Conservation (phyloP, 2,888 invertebrate species). For the Coronaproctus castanopsis region DNA sequence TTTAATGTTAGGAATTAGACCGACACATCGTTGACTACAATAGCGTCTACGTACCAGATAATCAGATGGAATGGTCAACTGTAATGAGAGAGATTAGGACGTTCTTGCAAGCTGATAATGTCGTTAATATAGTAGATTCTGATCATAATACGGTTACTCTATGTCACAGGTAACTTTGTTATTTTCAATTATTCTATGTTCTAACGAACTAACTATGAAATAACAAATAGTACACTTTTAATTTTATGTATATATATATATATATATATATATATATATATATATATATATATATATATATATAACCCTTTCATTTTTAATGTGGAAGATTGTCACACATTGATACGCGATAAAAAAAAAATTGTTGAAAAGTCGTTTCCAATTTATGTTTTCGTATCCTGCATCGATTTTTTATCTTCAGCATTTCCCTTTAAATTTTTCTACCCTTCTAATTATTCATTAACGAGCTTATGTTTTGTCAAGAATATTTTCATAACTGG, state of each 20-base stretch:
- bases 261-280: no score
- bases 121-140: conserved; percentile 69
- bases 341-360: no score
- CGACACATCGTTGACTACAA: conserved; percentile 90
- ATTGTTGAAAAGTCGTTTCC: no score
- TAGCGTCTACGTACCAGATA: conserved; percentile 88
- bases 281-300: no score
- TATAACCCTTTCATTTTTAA: no score
- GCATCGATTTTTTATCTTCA: no score
- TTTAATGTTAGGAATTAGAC: conserved; percentile 48
- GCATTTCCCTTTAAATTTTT: no score
- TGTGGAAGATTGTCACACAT: no score
- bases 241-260: background rate
- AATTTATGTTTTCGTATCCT: no score
- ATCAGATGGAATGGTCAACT: conserved; percentile 85
- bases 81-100: conserved; percentile 86
- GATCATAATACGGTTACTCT: conserved; percentile 65
- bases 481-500: no score
- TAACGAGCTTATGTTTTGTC: no score
- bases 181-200: background rate
- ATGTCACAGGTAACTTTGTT: conserved; percentile 48
- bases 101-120: conserved; percentile 79
- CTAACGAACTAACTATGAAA: background rate
- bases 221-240: background rate
- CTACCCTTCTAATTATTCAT: no score